Conservation (phyloP, 2,113 vertebrate genomes). For the Athene cunicularia region DNA sequence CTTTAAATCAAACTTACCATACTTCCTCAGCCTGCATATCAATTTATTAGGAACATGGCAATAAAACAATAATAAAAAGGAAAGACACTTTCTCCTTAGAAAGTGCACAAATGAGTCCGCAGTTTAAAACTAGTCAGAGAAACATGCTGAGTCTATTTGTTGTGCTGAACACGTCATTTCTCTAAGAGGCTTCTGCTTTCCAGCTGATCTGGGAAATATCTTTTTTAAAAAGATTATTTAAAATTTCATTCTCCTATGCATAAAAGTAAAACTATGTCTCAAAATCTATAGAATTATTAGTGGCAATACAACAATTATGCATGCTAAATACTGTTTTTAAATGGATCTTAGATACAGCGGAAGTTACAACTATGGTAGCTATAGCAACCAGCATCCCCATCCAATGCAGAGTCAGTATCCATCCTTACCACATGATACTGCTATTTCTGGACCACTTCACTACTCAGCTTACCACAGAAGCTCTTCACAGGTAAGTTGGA, state of each 20-base stretch:
- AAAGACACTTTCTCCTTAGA: neutral
- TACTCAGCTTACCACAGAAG: conserved; percentile 95
- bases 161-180: neutral
- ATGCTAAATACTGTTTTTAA: neutral
- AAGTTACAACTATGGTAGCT: conserved; percentile 96
- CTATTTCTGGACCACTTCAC: conserved; percentile 91
- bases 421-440: conserved; percentile 88
- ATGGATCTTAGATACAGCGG: conserved; percentile 86
- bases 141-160: neutral
- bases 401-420: conserved; percentile 96
- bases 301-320: neutral
- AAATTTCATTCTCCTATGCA: neutral
- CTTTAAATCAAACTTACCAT: neutral
- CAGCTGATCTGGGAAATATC: neutral
- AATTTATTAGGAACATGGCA: neutral
- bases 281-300: neutral
- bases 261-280: neutral
- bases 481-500: conserved; percentile 88
- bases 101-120: neutral
- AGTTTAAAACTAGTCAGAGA: neutral
- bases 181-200: neutral
- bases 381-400: conserved; percentile 93
- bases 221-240: neutral
- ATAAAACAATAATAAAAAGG: neutral
- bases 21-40: neutral